These are phyloP conservation scores for Monopis laevigella DNA, from an alignment of 2,888 invertebrate species.

Conservation along the genomic window DNA sequence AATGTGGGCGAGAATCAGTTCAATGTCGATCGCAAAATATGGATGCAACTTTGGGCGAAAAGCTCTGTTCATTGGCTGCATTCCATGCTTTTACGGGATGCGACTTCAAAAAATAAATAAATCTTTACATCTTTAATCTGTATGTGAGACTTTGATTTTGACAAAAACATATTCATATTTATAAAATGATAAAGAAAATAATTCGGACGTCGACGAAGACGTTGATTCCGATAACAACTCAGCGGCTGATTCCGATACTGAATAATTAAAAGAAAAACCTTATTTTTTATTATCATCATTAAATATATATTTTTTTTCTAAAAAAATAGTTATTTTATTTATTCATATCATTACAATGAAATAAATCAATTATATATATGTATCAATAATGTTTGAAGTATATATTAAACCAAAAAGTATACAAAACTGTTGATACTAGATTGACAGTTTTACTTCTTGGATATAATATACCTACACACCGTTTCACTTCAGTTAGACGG, in stretches of 20 bases:
- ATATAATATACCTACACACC: constrained; percentile 18
- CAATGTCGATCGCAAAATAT: constrained; percentile 7
- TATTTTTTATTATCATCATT: constrained; percentile 18
- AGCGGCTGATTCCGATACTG: constrained; percentile 19
- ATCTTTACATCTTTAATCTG: constrained; percentile 14
- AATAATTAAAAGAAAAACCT: constrained; percentile 19
- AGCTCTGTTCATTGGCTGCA: constrained; percentile 16
- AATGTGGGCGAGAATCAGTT: constrained; percentile 7
- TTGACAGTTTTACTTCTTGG: constrained; percentile 19
- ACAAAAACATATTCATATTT: constrained; percentile 21
- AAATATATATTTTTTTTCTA: constrained; percentile 14
- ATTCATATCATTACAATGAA: too few relatives aligned
- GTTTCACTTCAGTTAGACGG: too few relatives aligned
- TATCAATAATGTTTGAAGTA: too few relatives aligned
- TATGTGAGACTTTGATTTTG: too few relatives aligned
- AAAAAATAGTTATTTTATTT: constrained; percentile 16
- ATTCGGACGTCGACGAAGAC: constrained; percentile 20
- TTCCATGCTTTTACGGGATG: constrained; percentile 17
- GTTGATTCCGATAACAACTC: constrained; percentile 18
- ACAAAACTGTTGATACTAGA: constrained; percentile 18
- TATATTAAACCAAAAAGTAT: too few relatives aligned
- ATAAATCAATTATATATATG: too few relatives aligned
- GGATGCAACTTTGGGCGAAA: constrained; percentile 14
- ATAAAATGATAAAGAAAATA: constrained; percentile 22
- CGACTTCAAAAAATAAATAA: constrained; percentile 18